These are phyloP conservation scores for Furcifer pardalis DNA, from an alignment of 2,797 vertebrate species.

Conservation along the genomic window DNA sequence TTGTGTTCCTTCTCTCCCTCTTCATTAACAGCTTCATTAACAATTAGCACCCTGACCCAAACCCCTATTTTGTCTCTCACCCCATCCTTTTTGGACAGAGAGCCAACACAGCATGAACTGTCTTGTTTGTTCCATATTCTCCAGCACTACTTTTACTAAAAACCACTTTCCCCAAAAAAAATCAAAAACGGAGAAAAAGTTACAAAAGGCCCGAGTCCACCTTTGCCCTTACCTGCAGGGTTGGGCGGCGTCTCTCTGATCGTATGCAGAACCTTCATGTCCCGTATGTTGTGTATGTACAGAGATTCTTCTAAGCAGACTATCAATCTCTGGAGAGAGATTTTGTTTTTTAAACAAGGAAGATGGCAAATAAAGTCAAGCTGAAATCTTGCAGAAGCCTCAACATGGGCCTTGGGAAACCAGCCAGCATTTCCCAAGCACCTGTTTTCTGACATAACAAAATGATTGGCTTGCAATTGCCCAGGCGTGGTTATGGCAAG, in stretches of 20 bases:
- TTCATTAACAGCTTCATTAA: no score
- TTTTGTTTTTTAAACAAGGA: background rate
- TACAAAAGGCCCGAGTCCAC: no score
- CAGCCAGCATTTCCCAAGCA: background rate
- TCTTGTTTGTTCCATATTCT: no score
- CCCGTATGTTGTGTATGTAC: constrained; percentile 99
- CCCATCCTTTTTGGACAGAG: no score
- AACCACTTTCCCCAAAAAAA: background rate
- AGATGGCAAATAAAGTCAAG: background rate
- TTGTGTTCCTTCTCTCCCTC: background rate
- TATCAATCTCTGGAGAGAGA: constrained; percentile 87
- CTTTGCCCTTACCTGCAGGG: constrained; percentile 84
- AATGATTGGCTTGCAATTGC: background rate
- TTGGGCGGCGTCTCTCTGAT: constrained; percentile 98
- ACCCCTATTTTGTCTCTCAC: no score
- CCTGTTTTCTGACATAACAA: background rate
- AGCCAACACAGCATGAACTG: no score
- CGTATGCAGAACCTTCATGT: constrained; percentile 99
- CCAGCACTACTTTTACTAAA: background rate
- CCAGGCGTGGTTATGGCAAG: background rate
- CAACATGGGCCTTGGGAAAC: background rate
- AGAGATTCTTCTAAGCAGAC: constrained; percentile 98
- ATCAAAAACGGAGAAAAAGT: background rate
- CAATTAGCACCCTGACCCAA: no score
- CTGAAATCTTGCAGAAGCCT: background rate